Base-by-base conservation (phyloP, 2,888 invertebrate species). In the Lampropteryx suffumata region DNA sequence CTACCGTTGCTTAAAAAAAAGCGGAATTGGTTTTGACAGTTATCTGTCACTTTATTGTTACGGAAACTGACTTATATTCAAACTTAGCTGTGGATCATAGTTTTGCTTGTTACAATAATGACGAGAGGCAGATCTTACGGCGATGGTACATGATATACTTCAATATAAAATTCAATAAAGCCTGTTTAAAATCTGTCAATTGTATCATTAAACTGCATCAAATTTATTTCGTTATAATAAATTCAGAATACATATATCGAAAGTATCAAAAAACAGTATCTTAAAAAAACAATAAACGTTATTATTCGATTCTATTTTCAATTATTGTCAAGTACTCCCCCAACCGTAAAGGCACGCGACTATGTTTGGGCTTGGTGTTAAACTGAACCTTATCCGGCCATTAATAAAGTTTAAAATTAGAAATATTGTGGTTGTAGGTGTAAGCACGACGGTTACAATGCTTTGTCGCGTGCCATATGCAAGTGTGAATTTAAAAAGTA, bases 391-490 rank as follows among this genome's bases (percentile, higher is more conserved):
- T 56, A 54, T 24, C 0, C 0, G 2, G 2, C 21, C 26, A n/a
- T 0, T 7, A 39, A 55, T 51, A 60, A 46, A 32, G 46, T 44
- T 12, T 29, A 40, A 11, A 21, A 32, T 28, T 14, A 12, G 13
- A 26, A 28, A 32, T 14, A 5, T 13, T 12, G 37, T 28, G 47
- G 43, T 42, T 41, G 62, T 48, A 50, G 57, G 62, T 53, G 60
- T 57, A 36, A 12, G 27, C 33, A 30, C 30, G 50, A 42, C 50
- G 48, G 53, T 55, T 56, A 55, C 54, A 55, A 55, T 51, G 39
- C 35, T 35, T 30, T 52, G 60, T 57, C 64, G 59, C 62, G 64
- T 63, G 62, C 65, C 61, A 51, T 62, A 46, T 53, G 54, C 56
- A 57, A 57, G 59, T 53, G 59, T 56, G 26, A 52, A 56, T 54